Conservation (phyloP, 1,140 invertebrate genomes). For the Hypothenemus hampei region DNA sequence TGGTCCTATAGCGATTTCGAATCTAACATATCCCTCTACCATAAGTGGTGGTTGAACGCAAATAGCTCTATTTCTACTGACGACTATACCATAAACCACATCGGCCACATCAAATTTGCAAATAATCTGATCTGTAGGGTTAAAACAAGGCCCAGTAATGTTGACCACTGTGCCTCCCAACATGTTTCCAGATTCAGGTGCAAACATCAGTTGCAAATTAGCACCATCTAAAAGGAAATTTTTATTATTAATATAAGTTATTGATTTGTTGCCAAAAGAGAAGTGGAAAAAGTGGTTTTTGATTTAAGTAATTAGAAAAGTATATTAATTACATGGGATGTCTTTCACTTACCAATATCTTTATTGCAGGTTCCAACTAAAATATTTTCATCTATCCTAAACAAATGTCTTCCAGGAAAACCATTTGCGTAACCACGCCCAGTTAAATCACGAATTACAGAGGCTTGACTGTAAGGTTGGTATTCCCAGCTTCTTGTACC, state of each 20-base stretch:
- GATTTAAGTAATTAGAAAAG: too few species aligned
- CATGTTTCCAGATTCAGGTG: slow-evolving; percentile 93
- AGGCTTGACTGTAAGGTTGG: slow-evolving; percentile 81
- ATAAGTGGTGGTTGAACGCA: slow-evolving; percentile 85
- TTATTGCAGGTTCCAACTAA: slow-evolving; percentile 88
- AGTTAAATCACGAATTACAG: slow-evolving; percentile 75
- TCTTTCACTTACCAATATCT: slow-evolving; percentile 67
- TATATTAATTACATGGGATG: too few species aligned
- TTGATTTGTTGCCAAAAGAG: too few species aligned
- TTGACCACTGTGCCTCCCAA: slow-evolving; percentile 91
- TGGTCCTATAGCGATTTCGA: slow-evolving; percentile 80
- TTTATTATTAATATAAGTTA: too few species aligned
- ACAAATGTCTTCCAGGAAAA: slow-evolving; percentile 85
- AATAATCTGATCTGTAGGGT: slow-evolving; percentile 62
- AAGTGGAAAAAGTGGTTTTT: too few species aligned
- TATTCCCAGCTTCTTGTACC: slow-evolving; percentile 87
- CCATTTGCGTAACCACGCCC: slow-evolving; percentile 82
- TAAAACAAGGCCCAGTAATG: slow-evolving; percentile 90
- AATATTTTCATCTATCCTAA: slow-evolving; percentile 92
- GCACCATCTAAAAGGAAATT: too few species aligned
- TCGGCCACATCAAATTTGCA: slow-evolving; percentile 75
- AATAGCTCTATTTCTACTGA: slow-evolving; percentile 76
- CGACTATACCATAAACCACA: slow-evolving; percentile 65
- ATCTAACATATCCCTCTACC: slow-evolving; percentile 85
- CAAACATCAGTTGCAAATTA: slow-evolving; percentile 76